Evolutionary conservation across 2,797 vertebrate genomes (phyloP), one percentile per base, ranked within the genome.

Genomic region (Oreonectes daqikongensis): DNA sequence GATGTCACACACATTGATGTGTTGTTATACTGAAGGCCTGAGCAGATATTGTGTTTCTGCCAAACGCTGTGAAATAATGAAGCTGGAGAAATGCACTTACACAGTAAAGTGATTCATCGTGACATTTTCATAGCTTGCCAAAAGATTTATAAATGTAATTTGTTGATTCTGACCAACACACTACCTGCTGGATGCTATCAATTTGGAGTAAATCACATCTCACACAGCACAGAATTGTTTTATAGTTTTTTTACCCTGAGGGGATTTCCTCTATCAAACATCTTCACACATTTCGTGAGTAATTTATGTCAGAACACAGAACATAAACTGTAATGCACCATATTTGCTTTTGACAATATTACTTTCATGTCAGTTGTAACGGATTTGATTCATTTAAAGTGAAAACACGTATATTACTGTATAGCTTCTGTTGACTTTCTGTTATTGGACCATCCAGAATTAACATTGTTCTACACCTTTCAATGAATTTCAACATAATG

Each of bases 11-110:
- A 17, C 3, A 6, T 9, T 10, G 35, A 7, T 10, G 35, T 35
- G 42, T 73, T 85, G 57, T 85, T 85, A 75, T 85, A 44, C 30
- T 53, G 48, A 69, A 53, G 28, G 66, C 15, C 48, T 35, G 50
- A 24, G 50, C 50, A 22, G 48, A 53, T 69, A 35, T 69, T 69
- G 12, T 7, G 35, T 35, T 35, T 35, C 9, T 7, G 30, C 35
- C 50, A 55, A 26, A 69, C 38, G 20, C 2, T 10, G 6, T 40
- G 14, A 69, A 55, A 55, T 55, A 11, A 40, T 69, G 14, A 26
- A 55, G 1, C n/a, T 22, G n/a, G 22, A 44, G 35, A 53, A 53
- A 22, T 22, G 4, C 50, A 24, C 50, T 53, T 53, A 24, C 8
- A 53, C 22, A 15, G 52, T 55, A 55, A 55, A 55, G 52, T 24